These are phyloP conservation scores for Conchocele bisecta DNA, from an alignment of 2,888 invertebrate genomes.

Conservation along the genomic window DNA sequence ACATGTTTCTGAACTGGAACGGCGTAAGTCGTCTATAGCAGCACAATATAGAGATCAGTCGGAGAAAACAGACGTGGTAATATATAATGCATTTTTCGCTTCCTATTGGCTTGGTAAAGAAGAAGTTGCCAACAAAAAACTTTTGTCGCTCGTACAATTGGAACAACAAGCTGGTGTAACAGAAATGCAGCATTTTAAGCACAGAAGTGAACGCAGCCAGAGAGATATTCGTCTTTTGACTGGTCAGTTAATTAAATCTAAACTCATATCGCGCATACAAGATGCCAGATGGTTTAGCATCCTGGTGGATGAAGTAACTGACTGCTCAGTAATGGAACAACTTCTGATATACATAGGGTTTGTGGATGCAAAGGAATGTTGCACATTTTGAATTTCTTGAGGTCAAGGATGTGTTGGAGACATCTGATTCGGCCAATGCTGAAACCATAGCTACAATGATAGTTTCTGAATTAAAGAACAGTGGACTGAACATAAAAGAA, in stretches of 20 bases:
- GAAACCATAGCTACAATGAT: background rate
- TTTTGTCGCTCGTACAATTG: conserved; percentile 18
- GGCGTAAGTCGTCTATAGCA: conserved; percentile 13
- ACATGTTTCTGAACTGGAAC: conserved; percentile 5
- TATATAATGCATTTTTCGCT: conserved; percentile 20
- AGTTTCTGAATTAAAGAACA: background rate
- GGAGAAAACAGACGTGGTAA: conserved; percentile 22
- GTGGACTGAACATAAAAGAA: background rate
- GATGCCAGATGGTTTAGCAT: conserved; percentile 19
- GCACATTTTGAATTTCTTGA: conserved; percentile 3
- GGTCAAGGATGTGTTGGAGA: conserved; percentile 1
- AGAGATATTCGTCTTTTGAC: conserved; percentile 25
- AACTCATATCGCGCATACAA: conserved; percentile 2
- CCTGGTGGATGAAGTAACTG: conserved; percentile 23
- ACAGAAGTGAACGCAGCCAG: conserved; percentile 14
- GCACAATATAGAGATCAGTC: conserved; percentile 4
- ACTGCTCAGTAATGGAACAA: background rate
- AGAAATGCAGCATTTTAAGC: conserved; percentile 29
- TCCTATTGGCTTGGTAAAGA: conserved; percentile 37
- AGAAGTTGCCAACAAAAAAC: conserved; percentile 27
- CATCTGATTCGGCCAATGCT: conserved; percentile 2
- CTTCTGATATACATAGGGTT: conserved; percentile 9
- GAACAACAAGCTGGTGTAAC: conserved; percentile 8
- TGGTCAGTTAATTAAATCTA: conserved; percentile 18
- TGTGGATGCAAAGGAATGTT: background rate